Evolutionary conservation across 2,113 vertebrate species (phyloP), one percentile per base, ranked within the genome.

Genomic region (Alethe castanea): DNA sequence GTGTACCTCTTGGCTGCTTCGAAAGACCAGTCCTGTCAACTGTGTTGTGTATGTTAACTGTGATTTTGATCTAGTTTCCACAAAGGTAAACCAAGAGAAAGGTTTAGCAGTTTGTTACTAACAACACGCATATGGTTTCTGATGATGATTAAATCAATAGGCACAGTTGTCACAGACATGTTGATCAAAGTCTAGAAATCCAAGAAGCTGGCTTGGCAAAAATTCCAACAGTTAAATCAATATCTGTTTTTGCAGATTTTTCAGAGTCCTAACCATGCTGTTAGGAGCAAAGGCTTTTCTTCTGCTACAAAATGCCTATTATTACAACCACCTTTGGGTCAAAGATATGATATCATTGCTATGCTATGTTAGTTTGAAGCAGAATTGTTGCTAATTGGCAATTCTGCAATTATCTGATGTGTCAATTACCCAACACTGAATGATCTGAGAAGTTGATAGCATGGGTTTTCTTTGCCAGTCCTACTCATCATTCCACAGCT

Each of bases 141-240:
- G 78, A 90, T 86, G 65, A 62, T 73, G 85, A 91, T 89, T 88
- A 95, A 94, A 93, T 86, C 64, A 81, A 73, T 44, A 92, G 70
- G 53, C 52, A 80, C 45, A 35, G 74, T 76, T 93, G 45, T 59
- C 48, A 60, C 31, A 35, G 89, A 64, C 26, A 56, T 31, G 26
- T 25, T 88, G 85, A 88, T 88, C 84, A 56, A 90, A 90, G 85
- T 45, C 71, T 72, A 83, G 87, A 92, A 91, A 92, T 72, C 38
- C 54, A 94, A 93, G 71, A 87, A 86, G 17, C 9, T 74, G 36
- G 16, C 35, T 91, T 94, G 71, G 81, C 62, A 80, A 87, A 64
- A 26, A 82, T 62, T 70, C 50, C 40, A 53, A 59, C 59, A 50
- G 48, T 88, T 81, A 85, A 92, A 86, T 86, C 13, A 83, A 86